Evolutionary conservation across 2,888 invertebrate genomes (phyloP).

Genomic region (Polia nebulosa): DNA sequence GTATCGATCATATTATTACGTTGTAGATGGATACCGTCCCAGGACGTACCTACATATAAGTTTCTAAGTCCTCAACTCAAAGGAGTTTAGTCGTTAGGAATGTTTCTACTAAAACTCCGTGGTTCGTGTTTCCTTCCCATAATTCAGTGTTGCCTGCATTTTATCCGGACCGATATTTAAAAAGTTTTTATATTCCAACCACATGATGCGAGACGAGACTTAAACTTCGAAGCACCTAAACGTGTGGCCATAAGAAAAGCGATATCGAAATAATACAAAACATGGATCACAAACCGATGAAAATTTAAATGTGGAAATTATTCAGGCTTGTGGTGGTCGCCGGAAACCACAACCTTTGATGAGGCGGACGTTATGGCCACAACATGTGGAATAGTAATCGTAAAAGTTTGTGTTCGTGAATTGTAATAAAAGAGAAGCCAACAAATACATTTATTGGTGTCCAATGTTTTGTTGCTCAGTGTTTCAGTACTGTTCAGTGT

Average conservation of each 20-base stretch:
- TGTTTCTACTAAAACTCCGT: neutral
- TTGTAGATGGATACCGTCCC: neutral
- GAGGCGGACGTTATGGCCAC: conserved; percentile 46
- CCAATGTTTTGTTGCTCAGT: conserved; percentile 28
- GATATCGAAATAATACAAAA: conserved; percentile 8
- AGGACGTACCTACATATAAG: neutral
- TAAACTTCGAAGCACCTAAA: conserved; percentile 40
- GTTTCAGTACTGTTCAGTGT: neutral
- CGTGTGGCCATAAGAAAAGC: conserved; percentile 44
- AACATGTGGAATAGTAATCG: conserved; percentile 35
- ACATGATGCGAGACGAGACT: conserved; percentile 39
- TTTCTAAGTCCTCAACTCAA: neutral
- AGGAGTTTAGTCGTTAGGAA: conserved; percentile 7
- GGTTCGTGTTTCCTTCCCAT: neutral
- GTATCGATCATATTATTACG: conserved; percentile 2
- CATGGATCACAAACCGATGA: neutral
- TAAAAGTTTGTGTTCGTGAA: conserved; percentile 44
- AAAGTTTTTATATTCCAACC: conserved; percentile 57
- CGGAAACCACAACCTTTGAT: conserved; percentile 54
- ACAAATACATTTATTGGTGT: conserved; percentile 43
- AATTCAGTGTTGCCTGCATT: conserved; percentile 23
- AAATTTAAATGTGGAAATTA: conserved; percentile 36
- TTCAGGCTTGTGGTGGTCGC: conserved; percentile 26
- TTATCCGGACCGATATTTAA: conserved; percentile 38
- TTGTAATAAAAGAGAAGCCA: conserved; percentile 40